Conservation (phyloP, 2,113 vertebrate genomes). For the Tetrax tetrax region DNA sequence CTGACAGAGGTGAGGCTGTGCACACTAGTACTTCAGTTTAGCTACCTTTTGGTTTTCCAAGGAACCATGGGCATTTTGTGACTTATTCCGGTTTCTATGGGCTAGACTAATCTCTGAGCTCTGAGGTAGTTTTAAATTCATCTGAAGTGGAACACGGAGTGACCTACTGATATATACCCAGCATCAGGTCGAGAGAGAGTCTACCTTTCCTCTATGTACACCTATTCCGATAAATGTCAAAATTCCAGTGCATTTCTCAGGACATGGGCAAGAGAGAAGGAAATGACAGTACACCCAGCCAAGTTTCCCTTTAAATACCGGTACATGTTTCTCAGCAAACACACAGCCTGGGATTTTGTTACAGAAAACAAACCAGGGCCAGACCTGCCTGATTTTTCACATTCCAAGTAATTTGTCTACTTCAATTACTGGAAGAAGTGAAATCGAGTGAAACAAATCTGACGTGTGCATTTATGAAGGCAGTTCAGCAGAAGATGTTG, state of each 20-base stretch:
- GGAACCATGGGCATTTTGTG: background rate
- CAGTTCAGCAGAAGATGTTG: background rate
- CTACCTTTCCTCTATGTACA: background rate
- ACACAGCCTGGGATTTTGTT: background rate
- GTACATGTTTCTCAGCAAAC: background rate
- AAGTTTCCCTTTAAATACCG: background rate
- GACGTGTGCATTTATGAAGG: background rate
- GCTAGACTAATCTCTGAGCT: background rate
- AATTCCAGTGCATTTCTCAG: background rate
- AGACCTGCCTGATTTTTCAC: slow-evolving; percentile 41
- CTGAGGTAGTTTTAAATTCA: background rate
- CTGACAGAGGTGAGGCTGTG: background rate
- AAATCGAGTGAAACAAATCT: slow-evolving; percentile 24
- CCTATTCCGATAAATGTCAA: background rate
- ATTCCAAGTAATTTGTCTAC: slow-evolving; percentile 34
- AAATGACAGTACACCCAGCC: background rate
- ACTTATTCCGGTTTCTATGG: background rate
- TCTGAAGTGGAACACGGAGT: background rate
- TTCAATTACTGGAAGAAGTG: slow-evolving; percentile 24
- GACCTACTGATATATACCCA: background rate
- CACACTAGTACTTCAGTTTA: background rate
- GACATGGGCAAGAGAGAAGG: background rate
- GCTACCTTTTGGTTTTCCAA: background rate
- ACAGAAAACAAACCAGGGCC: background rate
- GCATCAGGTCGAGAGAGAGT: background rate